A percentile compares a stretch with the other conserved stretches of the same genome.
phyloP scores from a whole-genome alignment of 2,888 invertebrate genomes.

The Miltochrista miniata region DNA sequence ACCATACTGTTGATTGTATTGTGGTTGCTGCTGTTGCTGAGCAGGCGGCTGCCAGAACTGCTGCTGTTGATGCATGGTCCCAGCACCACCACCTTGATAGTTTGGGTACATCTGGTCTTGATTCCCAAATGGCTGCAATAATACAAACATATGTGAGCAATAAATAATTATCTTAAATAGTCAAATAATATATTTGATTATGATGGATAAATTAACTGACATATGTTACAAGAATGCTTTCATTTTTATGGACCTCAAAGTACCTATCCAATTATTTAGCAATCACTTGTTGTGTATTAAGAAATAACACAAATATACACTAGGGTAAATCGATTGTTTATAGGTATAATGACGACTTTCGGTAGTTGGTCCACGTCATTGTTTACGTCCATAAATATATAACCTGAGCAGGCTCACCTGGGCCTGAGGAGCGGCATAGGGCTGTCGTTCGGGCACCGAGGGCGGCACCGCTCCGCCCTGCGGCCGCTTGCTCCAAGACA shows the following conservation, averaged over 20 bases:
- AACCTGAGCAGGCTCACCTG: slow-evolving; percentile 68
- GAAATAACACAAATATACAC: slow-evolving; percentile 45
- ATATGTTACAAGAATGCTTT: slow-evolving; percentile 14
- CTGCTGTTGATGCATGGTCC: slow-evolving; percentile 50
- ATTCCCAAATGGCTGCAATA: slow-evolving; percentile 65
- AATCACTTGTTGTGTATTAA: background rate
- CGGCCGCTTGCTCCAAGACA: slow-evolving; percentile 80
- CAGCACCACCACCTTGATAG: slow-evolving; percentile 48
- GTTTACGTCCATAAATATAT: slow-evolving; percentile 65
- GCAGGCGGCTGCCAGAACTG: slow-evolving; percentile 65
- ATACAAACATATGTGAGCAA: background rate
- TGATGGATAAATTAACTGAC: background rate
- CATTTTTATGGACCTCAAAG: background rate
- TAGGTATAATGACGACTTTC: slow-evolving; percentile 2
- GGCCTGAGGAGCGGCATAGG: slow-evolving; percentile 64
- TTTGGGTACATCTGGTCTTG: slow-evolving; percentile 67
- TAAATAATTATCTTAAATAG: no score
- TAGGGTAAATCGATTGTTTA: slow-evolving; percentile 28
- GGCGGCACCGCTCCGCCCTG: slow-evolving; percentile 54
- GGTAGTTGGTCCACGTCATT: slow-evolving; percentile 69
- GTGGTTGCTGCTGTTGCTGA: slow-evolving; percentile 48
- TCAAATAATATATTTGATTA: background rate
- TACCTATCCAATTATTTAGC: background rate
- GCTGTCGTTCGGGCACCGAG: slow-evolving; percentile 56
- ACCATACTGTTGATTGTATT: slow-evolving; percentile 73